Conservation (phyloP, 2,888 invertebrate genomes). For the Ecliptopera silaceata region DNA sequence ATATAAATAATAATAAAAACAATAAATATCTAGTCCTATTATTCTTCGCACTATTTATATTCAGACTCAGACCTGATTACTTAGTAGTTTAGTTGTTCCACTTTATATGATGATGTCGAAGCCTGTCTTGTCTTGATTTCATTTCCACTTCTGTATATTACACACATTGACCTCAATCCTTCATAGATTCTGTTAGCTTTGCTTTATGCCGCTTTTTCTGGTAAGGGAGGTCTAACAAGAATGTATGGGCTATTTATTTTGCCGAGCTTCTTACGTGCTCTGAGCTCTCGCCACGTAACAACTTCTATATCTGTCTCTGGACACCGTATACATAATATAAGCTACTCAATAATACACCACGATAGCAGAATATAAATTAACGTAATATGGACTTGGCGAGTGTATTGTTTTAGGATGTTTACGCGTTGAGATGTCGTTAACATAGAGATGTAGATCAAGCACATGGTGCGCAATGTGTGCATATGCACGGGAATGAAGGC, state of each 20-base stretch:
- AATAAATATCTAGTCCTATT: not conserved
- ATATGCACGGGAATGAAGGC: constrained; percentile 31
- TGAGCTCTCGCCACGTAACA: constrained; percentile 53
- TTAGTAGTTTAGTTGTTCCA: not conserved
- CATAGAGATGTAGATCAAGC: constrained; percentile 22
- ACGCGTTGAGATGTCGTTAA: constrained; percentile 25
- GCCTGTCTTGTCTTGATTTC: constrained; percentile 9
- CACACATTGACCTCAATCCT: constrained; percentile 45
- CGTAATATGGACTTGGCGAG: constrained; percentile 12
- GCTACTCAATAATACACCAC: constrained; percentile 45
- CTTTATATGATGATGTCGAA: not conserved
- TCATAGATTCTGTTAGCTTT: constrained; percentile 30
- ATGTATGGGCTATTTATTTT: constrained; percentile 66
- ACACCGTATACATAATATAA: constrained; percentile 55
- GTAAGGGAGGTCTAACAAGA: constrained; percentile 55
- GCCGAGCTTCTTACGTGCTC: constrained; percentile 57
- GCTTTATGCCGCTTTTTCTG: constrained; percentile 49
- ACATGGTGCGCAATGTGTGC: constrained; percentile 46
- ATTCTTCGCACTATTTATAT: not conserved
- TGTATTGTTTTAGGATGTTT: constrained; percentile 27
- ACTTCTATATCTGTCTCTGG: constrained; percentile 54
- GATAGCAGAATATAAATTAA: constrained; percentile 44
- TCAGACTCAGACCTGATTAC: constrained; percentile 3
- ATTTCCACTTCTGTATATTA: constrained; percentile 25
- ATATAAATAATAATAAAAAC: too few species aligned